Evolutionary conservation across 2,113 vertebrate genomes (phyloP).

Genomic region (Peromyscus californicus): DNA sequence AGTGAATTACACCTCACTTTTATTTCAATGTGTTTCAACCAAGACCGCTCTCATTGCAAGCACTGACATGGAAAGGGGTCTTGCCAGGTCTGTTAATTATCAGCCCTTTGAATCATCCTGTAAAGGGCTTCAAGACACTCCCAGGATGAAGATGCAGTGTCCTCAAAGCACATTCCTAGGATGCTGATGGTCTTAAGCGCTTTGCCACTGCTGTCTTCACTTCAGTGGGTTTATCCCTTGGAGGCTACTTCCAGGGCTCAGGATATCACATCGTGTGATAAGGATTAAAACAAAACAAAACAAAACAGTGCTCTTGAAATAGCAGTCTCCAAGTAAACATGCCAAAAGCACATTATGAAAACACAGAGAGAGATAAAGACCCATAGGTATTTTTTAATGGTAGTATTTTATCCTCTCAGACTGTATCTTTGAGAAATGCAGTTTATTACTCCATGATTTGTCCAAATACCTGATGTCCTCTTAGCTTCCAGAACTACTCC

Average conservation of each 20-base stretch:
- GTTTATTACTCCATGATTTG: background rate
- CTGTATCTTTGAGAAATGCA: background rate
- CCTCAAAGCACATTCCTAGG: constrained; percentile 13
- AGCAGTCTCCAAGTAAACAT: constrained; percentile 30
- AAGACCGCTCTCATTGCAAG: background rate
- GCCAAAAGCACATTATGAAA: constrained; percentile 29
- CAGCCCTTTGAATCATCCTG: background rate
- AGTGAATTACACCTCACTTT: background rate
- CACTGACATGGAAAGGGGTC: background rate
- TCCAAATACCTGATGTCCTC: background rate
- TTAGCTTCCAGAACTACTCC: background rate
- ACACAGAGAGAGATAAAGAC: constrained; percentile 1
- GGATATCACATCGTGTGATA: constrained; percentile 59
- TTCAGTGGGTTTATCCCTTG: constrained; percentile 41
- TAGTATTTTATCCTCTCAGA: background rate
- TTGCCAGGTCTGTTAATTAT: background rate
- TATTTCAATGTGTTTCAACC: background rate
- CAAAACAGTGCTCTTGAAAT: constrained; percentile 28
- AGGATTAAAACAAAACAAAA: background rate
- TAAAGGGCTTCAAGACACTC: background rate
- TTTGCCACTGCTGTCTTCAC: background rate
- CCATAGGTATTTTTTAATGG: background rate
- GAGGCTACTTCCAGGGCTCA: background rate
- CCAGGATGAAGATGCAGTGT: background rate
- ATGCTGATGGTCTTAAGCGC: background rate